These are phyloP conservation scores for Apistogramma diplotaenia DNA, from an alignment of 2,113 vertebrate genomes.

Conservation along the genomic window DNA sequence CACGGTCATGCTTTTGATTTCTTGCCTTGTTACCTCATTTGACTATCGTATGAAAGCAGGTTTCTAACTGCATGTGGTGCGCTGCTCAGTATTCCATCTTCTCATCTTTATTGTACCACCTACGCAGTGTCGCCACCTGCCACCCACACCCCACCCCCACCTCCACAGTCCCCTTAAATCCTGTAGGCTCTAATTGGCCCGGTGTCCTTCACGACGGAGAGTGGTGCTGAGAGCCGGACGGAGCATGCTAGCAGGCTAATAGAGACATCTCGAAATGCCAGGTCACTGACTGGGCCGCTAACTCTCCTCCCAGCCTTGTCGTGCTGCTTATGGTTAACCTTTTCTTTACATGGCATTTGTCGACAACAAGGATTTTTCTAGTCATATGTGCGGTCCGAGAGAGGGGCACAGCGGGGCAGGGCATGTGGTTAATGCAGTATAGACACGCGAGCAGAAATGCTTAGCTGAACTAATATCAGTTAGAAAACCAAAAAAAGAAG, in stretches of 20 bases:
- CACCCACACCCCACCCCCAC: neutral
- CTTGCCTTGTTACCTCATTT: constrained; percentile 38
- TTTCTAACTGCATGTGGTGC: neutral
- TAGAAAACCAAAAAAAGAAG: neutral
- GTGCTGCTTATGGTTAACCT: constrained; percentile 69
- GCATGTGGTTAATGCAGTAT: neutral
- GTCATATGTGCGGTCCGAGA: neutral
- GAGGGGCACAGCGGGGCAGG: neutral
- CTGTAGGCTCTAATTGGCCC: constrained; percentile 62
- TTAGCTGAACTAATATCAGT: neutral
- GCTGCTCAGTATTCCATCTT: neutral
- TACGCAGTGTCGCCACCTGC: constrained; percentile 16
- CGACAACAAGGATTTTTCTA: constrained; percentile 23
- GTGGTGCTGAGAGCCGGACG: constrained; percentile 23
- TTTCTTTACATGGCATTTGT: constrained; percentile 66
- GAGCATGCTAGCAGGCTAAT: constrained; percentile 55
- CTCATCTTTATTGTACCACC: constrained; percentile 30
- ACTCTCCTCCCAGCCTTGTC: constrained; percentile 55
- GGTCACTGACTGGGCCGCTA: constrained; percentile 53
- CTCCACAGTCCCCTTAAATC: neutral
- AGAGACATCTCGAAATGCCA: constrained; percentile 72
- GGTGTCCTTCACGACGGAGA: constrained; percentile 56
- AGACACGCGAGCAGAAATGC: neutral
- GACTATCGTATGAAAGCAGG: constrained; percentile 24
- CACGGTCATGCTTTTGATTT: constrained; percentile 44